phyloP scores from a whole-genome alignment of 2,113 vertebrate genomes.

The Alectura lathami region DNA sequence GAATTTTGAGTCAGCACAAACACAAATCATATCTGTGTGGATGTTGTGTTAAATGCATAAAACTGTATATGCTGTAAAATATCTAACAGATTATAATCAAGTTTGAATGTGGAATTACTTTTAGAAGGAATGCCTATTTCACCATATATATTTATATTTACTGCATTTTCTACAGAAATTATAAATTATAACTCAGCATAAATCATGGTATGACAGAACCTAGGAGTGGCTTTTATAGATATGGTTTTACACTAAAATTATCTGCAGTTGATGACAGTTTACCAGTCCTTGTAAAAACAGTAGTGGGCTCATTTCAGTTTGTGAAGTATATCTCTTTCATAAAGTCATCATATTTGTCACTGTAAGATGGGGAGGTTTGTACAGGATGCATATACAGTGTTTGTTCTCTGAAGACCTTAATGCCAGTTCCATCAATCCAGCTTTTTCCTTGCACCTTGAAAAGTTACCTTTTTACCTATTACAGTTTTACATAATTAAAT shows the following conservation, averaged over 20 bases:
- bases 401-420: not conserved
- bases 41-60: not conserved
- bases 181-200: not conserved
- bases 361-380: not conserved
- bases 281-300: not conserved
- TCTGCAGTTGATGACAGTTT: not conserved
- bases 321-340: not conserved
- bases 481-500: not conserved
- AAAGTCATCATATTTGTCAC: not conserved
- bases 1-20: not conserved
- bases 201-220: not conserved
- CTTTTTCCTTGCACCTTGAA: not conserved
- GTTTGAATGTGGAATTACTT: not conserved
- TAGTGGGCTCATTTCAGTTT: not conserved
- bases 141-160: not conserved
- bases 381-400: rapidly evolving
- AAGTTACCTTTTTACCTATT: not conserved
- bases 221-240: not conserved
- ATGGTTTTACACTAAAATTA: not conserved
- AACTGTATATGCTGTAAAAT: not conserved
- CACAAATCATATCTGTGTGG: not conserved
- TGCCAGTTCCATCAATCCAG: not conserved
- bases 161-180: not conserved
- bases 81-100: not conserved
- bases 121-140: not conserved